Percentiles rank a stretch among this genome's conserved stretches.
Evolutionary conservation across 2,113 vertebrate species (phyloP).

Genomic region (Pyrgilauda ruficollis): DNA sequence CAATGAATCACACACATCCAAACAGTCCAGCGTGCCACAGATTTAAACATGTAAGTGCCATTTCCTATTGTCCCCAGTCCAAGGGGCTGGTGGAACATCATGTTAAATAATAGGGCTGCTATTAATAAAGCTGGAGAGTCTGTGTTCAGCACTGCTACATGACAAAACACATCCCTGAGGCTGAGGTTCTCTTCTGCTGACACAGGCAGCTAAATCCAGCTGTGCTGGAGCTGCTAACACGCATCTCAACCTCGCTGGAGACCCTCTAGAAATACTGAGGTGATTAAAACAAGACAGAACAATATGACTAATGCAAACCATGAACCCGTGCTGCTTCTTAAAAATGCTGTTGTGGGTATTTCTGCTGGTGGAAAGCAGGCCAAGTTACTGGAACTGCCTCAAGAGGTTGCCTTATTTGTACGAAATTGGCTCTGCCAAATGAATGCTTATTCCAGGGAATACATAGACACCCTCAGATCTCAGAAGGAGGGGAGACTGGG

Average conservation of each 20-base stretch:
- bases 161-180: slow-evolving; percentile 14
- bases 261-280: background rate
- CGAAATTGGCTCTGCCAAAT: background rate
- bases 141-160: background rate
- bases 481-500: background rate
- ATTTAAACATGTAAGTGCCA: slow-evolving; percentile 19
- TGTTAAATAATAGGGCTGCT: slow-evolving; percentile 42
- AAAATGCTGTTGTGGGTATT: background rate
- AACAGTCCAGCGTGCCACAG: background rate
- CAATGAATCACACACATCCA: slow-evolving; percentile 24
- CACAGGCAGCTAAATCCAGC: background rate
- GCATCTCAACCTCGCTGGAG: background rate
- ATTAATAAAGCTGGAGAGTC: slow-evolving; percentile 19
- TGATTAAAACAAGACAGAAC: background rate
- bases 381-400: background rate
- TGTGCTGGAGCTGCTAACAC: background rate
- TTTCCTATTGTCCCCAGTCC: slow-evolving; percentile 51
- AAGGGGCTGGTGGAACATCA: slow-evolving; percentile 19
- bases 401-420: background rate
- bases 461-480: background rate
- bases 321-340: background rate
- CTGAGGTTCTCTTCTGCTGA: background rate
- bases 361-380: background rate
- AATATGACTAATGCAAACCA: background rate
- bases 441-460: background rate